A percentile compares a stretch with the other conserved stretches of the same genome.
Conservation (phyloP, 2,113 vertebrate species). For the Notarius quadriscutis region DNA sequence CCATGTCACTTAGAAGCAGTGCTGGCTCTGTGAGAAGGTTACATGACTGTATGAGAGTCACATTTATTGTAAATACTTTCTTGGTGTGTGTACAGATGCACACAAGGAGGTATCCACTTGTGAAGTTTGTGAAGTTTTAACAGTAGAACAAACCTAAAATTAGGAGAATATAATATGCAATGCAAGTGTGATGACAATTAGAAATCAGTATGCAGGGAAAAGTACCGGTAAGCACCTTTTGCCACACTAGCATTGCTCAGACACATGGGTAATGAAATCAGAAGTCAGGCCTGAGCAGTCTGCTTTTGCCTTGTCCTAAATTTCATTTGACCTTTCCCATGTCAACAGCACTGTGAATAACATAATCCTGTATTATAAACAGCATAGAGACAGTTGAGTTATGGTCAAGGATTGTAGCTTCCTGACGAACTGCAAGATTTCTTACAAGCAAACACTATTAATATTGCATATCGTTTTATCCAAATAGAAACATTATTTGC, state of each 20-base stretch:
- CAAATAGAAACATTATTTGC: slow-evolving; percentile 30
- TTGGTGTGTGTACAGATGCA: no score
- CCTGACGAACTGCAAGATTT: neutral
- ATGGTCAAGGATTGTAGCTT: slow-evolving; percentile 33
- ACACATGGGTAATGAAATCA: neutral
- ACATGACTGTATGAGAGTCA: neutral
- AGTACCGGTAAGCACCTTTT: neutral
- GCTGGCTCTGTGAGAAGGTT: neutral
- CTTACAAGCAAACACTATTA: neutral
- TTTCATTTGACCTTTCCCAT: slow-evolving; percentile 57
- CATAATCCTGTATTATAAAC: slow-evolving; percentile 61
- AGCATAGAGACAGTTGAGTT: slow-evolving; percentile 30
- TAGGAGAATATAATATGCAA: neutral
- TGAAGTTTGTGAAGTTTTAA: neutral
- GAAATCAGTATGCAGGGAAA: neutral
- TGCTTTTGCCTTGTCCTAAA: slow-evolving; percentile 42
- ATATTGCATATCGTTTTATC: neutral
- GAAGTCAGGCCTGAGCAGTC: slow-evolving; percentile 32
- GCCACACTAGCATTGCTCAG: neutral
- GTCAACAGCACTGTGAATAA: slow-evolving; percentile 50
- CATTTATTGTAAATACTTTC: neutral
- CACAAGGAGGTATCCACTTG: neutral
- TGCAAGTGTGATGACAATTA: neutral
- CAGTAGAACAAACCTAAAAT: neutral
- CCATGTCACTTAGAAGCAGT: neutral